Evolutionary conservation across 2,113 vertebrate genomes (phyloP), one percentile per base, ranked within the genome.

Genomic region (Nipponia nippon): DNA sequence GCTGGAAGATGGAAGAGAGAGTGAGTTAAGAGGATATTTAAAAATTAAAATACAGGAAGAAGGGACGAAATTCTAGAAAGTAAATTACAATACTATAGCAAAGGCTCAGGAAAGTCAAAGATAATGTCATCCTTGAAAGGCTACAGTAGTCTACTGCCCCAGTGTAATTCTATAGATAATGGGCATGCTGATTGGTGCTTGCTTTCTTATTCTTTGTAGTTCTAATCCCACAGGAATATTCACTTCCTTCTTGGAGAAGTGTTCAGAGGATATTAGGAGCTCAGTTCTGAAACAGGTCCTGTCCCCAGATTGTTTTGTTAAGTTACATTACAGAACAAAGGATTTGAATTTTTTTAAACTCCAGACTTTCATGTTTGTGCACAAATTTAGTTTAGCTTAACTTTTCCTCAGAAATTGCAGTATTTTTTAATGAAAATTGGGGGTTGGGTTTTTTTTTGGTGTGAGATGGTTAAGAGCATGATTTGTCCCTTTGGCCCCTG

Each of bases 401-500:
- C 21, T 90, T 73, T 55, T 59, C 13, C 7, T 46, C 10, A 44
- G 22, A 75, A 79, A 72, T 46, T 36, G 9, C 6, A 20, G 9
- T 59, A 14, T 22, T 66, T 67, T 83, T 46, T 4, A 58, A 42
- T 42, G 40, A 42, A 42, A 42, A 42, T 34, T 84, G 17, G 5
- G 18, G 6, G 25, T 25, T 50, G 25, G 0, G 3, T 3, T 18
- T 13, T 87, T 26, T 67, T 52, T 76, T 53, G 0, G 6, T 26
- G 9, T 10, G 15, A 59, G 2, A 25, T 19, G 3, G 3, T 44
- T 79, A 62, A 58, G 6, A 67, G 6, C 2, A 15, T 38, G 9
- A 29, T 50, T 73, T 55, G 27, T 32, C 16, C 11, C 13, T 44
- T 56, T 76, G 23, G 34, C 4, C 7, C 9, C 23, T 50, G 25